A percentile compares a stretch with the other conserved stretches of the same genome.
Conservation (phyloP, 2,113 vertebrate species). For the Noctilio leporinus region DNA sequence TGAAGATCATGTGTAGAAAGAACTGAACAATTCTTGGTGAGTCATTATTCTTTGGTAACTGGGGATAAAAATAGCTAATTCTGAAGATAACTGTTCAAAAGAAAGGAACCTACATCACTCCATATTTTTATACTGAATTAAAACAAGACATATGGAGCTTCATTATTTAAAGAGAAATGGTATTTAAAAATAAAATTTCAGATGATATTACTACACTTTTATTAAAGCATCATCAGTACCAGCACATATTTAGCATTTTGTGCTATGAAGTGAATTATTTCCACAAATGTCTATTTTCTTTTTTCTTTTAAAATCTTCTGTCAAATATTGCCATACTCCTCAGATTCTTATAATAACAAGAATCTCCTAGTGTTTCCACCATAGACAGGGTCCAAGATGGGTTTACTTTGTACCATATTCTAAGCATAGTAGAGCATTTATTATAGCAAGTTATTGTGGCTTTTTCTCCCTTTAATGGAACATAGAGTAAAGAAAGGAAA, state of each 20-base stretch:
- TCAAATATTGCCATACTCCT: background rate
- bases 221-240: background rate
- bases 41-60: constrained; percentile 31
- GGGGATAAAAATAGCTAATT: constrained; percentile 30
- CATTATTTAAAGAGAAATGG: constrained; percentile 21
- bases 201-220: background rate
- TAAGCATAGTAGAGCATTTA: background rate
- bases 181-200: constrained; percentile 35
- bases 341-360: background rate
- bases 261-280: background rate
- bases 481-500: constrained; percentile 34
- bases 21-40: background rate
- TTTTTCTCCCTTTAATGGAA: background rate
- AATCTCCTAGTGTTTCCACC: background rate
- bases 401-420: background rate
- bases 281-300: background rate
- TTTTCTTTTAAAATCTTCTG: background rate
- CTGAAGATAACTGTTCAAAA: background rate
- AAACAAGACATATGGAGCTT: background rate
- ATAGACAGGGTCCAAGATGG: background rate
- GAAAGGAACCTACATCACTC: background rate
- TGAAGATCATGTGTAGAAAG: background rate
- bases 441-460: background rate
- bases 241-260: constrained; percentile 5
- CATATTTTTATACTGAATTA: constrained; percentile 10